phyloP scores from a whole-genome alignment of 1,140 invertebrate species.

The Hormaphis cornu region DNA sequence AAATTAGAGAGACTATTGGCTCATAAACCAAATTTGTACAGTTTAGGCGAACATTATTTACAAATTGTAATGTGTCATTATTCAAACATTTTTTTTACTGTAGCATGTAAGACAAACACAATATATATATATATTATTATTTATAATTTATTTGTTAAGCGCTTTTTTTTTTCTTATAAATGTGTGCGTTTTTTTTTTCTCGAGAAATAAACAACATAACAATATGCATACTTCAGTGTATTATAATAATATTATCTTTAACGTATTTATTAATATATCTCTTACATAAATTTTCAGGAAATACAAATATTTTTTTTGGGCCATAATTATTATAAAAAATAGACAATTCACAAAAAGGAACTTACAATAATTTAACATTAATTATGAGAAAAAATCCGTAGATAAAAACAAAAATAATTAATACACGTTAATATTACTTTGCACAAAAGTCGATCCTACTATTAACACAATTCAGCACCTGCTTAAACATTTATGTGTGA shows the following conservation, averaged over 20 bases:
- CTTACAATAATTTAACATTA: conserved; percentile 26
- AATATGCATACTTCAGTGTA: neutral
- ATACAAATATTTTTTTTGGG: conserved; percentile 2
- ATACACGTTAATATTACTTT: neutral
- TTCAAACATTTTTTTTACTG: neutral
- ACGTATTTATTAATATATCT: neutral
- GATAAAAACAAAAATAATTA: neutral
- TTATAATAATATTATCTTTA: neutral
- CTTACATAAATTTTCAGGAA: neutral
- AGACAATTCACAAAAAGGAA: conserved; percentile 9
- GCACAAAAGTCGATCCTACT: neutral
- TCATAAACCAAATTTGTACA: conserved; percentile 29
- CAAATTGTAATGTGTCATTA: conserved; percentile 5
- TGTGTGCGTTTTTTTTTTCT: neutral
- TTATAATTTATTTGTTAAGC: conserved; percentile 27
- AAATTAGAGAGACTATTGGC: conserved; percentile 16
- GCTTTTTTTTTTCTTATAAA: neutral
- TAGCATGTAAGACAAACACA: neutral
- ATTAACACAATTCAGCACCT: too few species aligned
- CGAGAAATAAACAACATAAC: conserved; percentile 11
- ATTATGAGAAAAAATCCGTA: neutral
- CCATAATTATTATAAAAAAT: conserved; percentile 9
- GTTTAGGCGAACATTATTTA: conserved; percentile 17
- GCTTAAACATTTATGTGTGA: too few species aligned
- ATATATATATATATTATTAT: neutral